These are phyloP conservation scores for Clarias macrocephalus DNA, from an alignment of 2,113 vertebrate species.

Conservation along the genomic window DNA sequence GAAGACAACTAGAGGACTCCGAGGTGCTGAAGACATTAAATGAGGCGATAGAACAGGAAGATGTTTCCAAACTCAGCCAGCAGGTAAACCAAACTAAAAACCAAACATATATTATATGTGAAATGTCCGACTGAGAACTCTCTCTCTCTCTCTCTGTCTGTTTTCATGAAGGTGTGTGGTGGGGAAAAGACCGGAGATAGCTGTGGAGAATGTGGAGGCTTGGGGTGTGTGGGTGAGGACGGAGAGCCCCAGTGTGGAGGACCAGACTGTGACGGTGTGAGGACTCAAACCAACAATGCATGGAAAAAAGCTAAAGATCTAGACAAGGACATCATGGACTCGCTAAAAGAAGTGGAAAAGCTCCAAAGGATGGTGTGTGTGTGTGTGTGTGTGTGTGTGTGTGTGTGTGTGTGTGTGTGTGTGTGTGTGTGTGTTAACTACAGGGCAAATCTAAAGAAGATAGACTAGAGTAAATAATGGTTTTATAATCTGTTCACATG, in stretches of 20 bases:
- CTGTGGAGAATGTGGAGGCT: conserved; percentile 83
- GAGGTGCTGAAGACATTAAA: conserved; percentile 84
- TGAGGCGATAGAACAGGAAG: conserved; percentile 77
- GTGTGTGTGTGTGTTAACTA: conserved; percentile 65
- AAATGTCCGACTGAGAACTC: not conserved
- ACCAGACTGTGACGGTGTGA: conserved; percentile 77
- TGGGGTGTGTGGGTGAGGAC: conserved; percentile 74
- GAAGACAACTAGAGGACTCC: conserved; percentile 78
- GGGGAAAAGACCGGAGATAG: conserved; percentile 67
- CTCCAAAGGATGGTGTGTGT: conserved; percentile 86
- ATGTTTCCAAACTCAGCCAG: conserved; percentile 76
- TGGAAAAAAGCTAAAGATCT: conserved; percentile 84
- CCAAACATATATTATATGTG: no score
- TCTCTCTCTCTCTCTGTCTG: not conserved
- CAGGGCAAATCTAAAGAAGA: not conserved
- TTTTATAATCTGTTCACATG: not conserved
- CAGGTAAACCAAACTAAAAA: conserved; percentile 71
- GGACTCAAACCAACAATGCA: conserved; percentile 68
- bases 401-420: conserved; percentile 84
- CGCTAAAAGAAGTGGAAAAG: conserved; percentile 88
- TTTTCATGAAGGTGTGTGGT: conserved; percentile 80
- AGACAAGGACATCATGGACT: conserved; percentile 82
- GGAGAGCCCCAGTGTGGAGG: conserved; percentile 82
- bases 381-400: conserved; percentile 37
- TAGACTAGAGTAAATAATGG: not conserved